A percentile compares a stretch with the other conserved stretches of the same genome.
phyloP scores from a whole-genome alignment of 1,140 invertebrate species.

The Brachionus sp. region DNA sequence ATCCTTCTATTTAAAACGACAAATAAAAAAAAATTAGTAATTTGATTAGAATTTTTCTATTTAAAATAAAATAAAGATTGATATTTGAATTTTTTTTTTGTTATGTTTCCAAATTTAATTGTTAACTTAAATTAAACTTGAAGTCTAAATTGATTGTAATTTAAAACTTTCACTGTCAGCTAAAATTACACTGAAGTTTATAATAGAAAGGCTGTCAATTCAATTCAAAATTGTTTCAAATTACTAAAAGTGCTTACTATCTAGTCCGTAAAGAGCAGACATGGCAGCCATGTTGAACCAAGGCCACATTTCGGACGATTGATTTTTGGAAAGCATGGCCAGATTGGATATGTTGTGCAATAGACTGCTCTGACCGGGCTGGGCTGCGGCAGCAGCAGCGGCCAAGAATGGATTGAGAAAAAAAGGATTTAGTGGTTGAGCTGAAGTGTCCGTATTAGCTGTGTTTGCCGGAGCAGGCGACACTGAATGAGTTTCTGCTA shows the following conservation, averaged over 20 bases:
- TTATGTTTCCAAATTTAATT: not conserved
- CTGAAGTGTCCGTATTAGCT: not conserved
- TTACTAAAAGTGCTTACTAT: conserved; percentile 3
- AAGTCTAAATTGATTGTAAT: conserved; percentile 35
- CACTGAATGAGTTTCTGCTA: not conserved
- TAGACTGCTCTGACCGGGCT: not conserved
- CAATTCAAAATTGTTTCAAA: conserved; percentile 16
- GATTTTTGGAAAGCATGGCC: not conserved
- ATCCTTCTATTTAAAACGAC: not conserved
- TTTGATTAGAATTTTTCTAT: not conserved
- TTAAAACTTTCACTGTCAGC: conserved; percentile 37
- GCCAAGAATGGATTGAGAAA: conserved; percentile 14
- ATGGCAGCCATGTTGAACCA: conserved; percentile 39
- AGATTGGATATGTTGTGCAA: conserved; percentile 21
- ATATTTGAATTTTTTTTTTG: conserved; percentile 1
- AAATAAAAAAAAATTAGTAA: conserved; percentile 14
- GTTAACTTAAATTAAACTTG: conserved; percentile 3
- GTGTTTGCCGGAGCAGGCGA: not conserved
- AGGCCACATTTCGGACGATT: conserved; percentile 7
- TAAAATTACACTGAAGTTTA: not conserved
- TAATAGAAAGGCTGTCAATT: conserved; percentile 6
- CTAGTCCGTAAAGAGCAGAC: conserved; percentile 20
- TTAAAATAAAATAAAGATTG: not conserved
- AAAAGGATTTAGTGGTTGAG: not conserved
- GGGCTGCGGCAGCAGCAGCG: not conserved